phyloP scores from a whole-genome alignment of 1,140 invertebrate species.

The Pinna nobilis region DNA sequence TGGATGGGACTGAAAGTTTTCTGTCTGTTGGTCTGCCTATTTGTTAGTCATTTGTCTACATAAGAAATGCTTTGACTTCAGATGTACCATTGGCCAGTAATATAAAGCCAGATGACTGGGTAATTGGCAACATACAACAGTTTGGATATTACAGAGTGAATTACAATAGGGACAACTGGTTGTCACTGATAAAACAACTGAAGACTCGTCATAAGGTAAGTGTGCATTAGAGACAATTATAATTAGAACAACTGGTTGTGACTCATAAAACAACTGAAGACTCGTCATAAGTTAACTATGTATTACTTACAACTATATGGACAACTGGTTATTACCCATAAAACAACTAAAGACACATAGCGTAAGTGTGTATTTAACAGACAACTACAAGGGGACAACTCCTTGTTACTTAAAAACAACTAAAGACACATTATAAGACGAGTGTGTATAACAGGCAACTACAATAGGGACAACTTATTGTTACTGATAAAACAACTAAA shows the following conservation, averaged over 20 bases:
- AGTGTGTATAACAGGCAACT: too few relatives aligned
- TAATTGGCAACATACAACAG: slow-evolving; percentile 76
- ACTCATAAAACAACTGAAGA: neutral
- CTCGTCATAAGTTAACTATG: too few relatives aligned
- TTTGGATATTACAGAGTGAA: slow-evolving; percentile 90
- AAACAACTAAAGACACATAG: slow-evolving; percentile 81
- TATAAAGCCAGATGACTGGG: slow-evolving; percentile 33
- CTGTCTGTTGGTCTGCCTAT: too few relatives aligned
- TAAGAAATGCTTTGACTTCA: too few relatives aligned
- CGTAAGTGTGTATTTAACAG: slow-evolving; percentile 87
- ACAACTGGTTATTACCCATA: slow-evolving; percentile 86
- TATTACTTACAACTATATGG: slow-evolving; percentile 87
- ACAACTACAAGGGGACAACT: slow-evolving; percentile 88
- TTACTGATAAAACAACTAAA: slow-evolving; percentile 83
- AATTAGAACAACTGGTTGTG: neutral
- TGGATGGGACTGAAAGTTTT: too few relatives aligned
- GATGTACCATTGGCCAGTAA: neutral
- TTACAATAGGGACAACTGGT: slow-evolving; percentile 88
- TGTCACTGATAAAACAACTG: slow-evolving; percentile 82
- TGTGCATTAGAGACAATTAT: neutral
- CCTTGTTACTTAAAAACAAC: slow-evolving; percentile 81
- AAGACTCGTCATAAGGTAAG: slow-evolving; percentile 79
- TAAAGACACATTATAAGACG: neutral
- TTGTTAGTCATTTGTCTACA: too few relatives aligned
- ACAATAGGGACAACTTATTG: slow-evolving; percentile 86